Evolutionary conservation across 2,888 invertebrate genomes (phyloP), one percentile per base, ranked within the genome.

Genomic region (Gnatocerus cornutus): DNA sequence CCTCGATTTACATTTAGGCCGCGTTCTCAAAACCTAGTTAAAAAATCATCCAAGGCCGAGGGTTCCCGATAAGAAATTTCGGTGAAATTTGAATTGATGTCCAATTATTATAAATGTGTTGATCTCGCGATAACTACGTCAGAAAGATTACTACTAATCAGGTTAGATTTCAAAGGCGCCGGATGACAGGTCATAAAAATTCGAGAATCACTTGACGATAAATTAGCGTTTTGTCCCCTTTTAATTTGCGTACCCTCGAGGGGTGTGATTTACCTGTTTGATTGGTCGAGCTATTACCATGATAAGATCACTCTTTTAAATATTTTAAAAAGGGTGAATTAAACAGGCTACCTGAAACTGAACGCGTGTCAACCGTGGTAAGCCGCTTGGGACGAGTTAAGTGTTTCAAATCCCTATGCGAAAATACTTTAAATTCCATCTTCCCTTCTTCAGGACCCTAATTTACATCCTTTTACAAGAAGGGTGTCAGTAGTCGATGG

Each of bases 1-100:
- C 77, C 79, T 74, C 75, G 74, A 80, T 81, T 81, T 82, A 81
- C 82, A 82, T 81, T 79, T 77, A 71, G 55, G 65, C 12, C 46
- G 14, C 5, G 52, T 8, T 48, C 62, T 39, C 39, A 10, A 45
- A 63, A 63, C 52, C 45, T 46, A 55, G 55, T 45, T 55, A 55
- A 58, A 66, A 43, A 50, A 12, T 12, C 33, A 37, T 21, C 8
- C 50, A 59, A 50, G 56, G 52, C 39, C n/a, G 33, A 45, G 14
- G 5, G 6, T 27, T 4, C 21, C 3, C 16, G 48, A 53, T 46
- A 65, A 64, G 21, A 67, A 33, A 52, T 12, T 43, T 53, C 3
- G 7, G 33, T 50, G 67, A 67, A 21, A 21, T 21, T 21, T 21
- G 21, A 21, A 4, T 4, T 3, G 21, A 21, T 21, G 4, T 21